These are phyloP conservation scores for Tapirus indicus DNA, from an alignment of 2,797 vertebrate genomes.

Conservation along the genomic window DNA sequence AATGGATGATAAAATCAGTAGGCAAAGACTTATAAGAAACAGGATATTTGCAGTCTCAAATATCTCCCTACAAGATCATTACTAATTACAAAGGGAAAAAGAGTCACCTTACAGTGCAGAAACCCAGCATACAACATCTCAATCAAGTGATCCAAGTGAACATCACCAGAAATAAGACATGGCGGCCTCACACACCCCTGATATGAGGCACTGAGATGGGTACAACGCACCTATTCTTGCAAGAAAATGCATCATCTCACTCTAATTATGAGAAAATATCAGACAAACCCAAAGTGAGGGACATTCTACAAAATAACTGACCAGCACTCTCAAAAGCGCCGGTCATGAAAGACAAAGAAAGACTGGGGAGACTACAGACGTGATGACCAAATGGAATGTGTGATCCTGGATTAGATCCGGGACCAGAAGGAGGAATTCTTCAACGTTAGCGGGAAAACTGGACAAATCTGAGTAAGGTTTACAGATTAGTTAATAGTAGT, in stretches of 20 bases:
- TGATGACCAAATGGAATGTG: neutral
- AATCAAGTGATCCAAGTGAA: neutral
- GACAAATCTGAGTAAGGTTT: neutral
- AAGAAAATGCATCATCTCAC: neutral
- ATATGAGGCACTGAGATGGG: neutral
- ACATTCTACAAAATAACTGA: neutral
- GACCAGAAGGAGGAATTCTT: neutral
- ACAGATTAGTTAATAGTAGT: neutral
- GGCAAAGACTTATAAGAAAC: neutral
- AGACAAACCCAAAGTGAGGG: neutral
- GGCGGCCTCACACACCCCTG: neutral
- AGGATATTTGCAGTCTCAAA: neutral
- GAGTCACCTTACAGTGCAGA: neutral
- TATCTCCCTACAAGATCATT: neutral
- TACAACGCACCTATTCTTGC: neutral
- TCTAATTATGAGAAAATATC: neutral
- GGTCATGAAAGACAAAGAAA: neutral
- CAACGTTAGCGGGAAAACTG: neutral
- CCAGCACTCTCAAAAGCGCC: neutral
- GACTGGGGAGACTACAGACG: neutral
- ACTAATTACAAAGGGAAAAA: neutral
- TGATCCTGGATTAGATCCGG: neutral
- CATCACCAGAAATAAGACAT: neutral
- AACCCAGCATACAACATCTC: neutral
- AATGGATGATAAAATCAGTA: neutral